Base-by-base conservation (phyloP, 1,140 invertebrate genomes). In the Plutomurus gul region DNA sequence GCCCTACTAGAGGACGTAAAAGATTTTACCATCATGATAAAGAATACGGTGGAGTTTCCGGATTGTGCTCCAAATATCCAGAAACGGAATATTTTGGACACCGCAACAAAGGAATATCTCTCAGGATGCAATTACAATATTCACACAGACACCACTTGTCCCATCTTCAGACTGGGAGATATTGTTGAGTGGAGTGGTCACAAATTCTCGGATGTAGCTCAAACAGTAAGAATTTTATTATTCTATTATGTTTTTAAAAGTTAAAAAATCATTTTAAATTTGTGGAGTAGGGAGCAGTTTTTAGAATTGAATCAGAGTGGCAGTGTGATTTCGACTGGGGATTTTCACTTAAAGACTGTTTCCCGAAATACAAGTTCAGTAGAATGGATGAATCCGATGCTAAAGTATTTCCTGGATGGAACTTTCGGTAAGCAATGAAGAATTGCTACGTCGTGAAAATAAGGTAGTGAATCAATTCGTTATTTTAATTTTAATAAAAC, bases 321-420 rank as follows among this genome's bases (percentile, higher is more conserved):
- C 84, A 88, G 73, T 90, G 89, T 84, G 86, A 90, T 83, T 84
- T 90, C 33, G 89, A 90, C 85, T 85, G 84, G 49, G 82, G 85
- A 77, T 40, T 77, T 39, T 40, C 65, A 6, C 79, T 84, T 7
- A 83, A 87, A 6, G 81, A 87, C 5, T 90, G 89, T 82, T 76
- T 86, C 36, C 89, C 89, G 4, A 85, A 84, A 46, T 90, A 90
- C 83, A 83, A 73, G 5, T 90, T 90, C 81, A 27, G 82, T 82
- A 77, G 89, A 85, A 25, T 86, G n/a, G 87, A 87, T 82, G 84
- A 85, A 51, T 81, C 84, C 0, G 37, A 84, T 39, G 84, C 84
- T 8, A 75, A 72, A 40, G 76, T 85, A 30, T 84, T 85, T 6
- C 82, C 80, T 40, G 86, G 86, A 4, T 90, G 87, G 85, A 90